These are phyloP conservation scores for Zalophus californianus DNA, from an alignment of 2,797 vertebrate genomes.

Conservation along the genomic window DNA sequence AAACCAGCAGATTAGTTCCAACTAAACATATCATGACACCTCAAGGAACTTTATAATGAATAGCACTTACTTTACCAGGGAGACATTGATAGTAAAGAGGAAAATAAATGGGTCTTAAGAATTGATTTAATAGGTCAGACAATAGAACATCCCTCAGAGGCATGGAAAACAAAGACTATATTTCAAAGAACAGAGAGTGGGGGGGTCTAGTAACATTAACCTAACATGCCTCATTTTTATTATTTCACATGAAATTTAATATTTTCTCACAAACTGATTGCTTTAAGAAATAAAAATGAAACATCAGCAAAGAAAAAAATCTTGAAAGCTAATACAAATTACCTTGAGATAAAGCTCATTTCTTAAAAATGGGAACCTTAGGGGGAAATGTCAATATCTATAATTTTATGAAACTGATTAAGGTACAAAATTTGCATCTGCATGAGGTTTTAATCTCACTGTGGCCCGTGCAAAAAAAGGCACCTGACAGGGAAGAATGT, in stretches of 20 bases:
- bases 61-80: slow-evolving; percentile 28
- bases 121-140: slow-evolving; percentile 52
- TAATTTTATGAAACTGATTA: slow-evolving; percentile 24
- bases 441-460: slow-evolving; percentile 29
- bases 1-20: not conserved
- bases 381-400: slow-evolving; percentile 4
- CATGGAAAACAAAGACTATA: not conserved
- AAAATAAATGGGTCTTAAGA: slow-evolving; percentile 47
- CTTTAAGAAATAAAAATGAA: slow-evolving; percentile 72
- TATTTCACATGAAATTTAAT: slow-evolving; percentile 57
- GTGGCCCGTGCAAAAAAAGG: not conserved
- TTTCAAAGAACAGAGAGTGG: slow-evolving; percentile 56
- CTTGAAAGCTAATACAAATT: slow-evolving; percentile 32
- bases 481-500: not conserved
- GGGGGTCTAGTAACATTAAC: not conserved
- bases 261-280: slow-evolving; percentile 32
- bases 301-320: slow-evolving; percentile 38
- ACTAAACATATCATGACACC: slow-evolving; percentile 14
- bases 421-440: not conserved
- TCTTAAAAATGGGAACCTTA: slow-evolving; percentile 39
- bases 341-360: slow-evolving; percentile 38
- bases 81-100: slow-evolving; percentile 46
- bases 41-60: slow-evolving; percentile 64
- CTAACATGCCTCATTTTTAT: slow-evolving; percentile 37
- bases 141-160: slow-evolving; percentile 27